Conservation (phyloP, 1,140 invertebrate genomes). For the Zaprionus davidi region DNA sequence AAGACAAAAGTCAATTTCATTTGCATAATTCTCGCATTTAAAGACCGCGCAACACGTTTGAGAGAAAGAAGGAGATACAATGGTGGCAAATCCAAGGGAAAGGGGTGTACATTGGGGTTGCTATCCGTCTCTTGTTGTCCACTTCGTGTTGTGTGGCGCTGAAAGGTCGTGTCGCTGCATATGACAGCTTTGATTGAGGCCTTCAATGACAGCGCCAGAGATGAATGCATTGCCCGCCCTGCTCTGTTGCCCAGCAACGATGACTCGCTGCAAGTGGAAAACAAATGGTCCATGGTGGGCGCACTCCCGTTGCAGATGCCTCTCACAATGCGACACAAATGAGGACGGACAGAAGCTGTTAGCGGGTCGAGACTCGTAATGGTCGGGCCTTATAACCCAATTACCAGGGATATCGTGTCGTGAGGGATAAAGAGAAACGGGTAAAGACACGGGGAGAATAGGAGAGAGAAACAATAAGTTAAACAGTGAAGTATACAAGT, state of each 20-base stretch:
- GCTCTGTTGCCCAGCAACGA: not conserved
- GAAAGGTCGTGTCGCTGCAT: constrained; percentile 60
- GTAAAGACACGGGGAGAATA: not conserved
- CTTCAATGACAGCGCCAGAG: constrained; percentile 64
- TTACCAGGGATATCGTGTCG: not conserved
- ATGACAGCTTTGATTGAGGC: constrained; percentile 78
- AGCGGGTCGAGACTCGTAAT: constrained; percentile 16
- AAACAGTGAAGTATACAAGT: not conserved
- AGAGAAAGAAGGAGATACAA: constrained; percentile 5
- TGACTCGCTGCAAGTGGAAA: not conserved
- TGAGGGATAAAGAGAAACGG: not conserved
- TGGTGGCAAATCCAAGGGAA: not conserved
- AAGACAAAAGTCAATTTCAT: constrained; percentile 67
- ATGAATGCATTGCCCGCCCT: not conserved
- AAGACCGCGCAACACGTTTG: constrained; percentile 35
- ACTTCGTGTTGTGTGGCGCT: constrained; percentile 36
- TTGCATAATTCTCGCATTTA: constrained; percentile 71
- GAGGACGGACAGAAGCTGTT: constrained; percentile 37
- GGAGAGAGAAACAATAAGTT: not conserved
- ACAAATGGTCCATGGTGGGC: constrained; percentile 39
- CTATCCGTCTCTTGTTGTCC: constrained; percentile 11
- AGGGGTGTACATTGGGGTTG: not conserved
- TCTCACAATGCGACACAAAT: constrained; percentile 27
- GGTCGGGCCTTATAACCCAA: constrained; percentile 10
- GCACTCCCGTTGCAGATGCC: constrained; percentile 30